Conservation (phyloP, 2,113 vertebrate species). For the Phylloscopus whistleri region DNA sequence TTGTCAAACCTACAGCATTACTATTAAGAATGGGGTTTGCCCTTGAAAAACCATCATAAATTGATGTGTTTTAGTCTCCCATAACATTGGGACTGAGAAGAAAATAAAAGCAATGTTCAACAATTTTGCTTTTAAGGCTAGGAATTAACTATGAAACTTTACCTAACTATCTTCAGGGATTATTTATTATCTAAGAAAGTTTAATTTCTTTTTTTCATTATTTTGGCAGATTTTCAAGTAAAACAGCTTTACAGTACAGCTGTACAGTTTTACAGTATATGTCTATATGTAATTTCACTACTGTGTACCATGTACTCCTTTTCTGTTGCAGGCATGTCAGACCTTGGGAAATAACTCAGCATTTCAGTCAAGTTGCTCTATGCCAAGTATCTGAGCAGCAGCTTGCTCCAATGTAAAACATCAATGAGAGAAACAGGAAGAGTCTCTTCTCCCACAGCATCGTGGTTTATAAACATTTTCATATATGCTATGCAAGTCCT, state of each 20-base stretch:
- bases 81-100: rapidly evolving
- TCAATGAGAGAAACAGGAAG: neutral
- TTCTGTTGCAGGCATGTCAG: neutral
- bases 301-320: rapidly evolving
- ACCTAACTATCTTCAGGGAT: neutral
- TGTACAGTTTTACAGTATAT: neutral
- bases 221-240: neutral
- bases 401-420: neutral
- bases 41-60: neutral
- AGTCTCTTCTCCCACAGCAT: neutral
- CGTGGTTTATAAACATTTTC: neutral
- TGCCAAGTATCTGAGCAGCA: neutral
- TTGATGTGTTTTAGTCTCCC: neutral
- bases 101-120: neutral
- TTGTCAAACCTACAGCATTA: neutral
- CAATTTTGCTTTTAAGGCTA: neutral
- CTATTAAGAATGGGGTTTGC: neutral
- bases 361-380: neutral
- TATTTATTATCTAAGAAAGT: neutral
- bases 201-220: neutral
- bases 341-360: neutral
- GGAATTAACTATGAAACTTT: neutral
- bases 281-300: neutral
- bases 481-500: neutral
- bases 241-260: too few species aligned